Evolutionary conservation across 2,888 invertebrate species (phyloP), one percentile per base, ranked within the genome.

Genomic region (Proisotoma minuta): DNA sequence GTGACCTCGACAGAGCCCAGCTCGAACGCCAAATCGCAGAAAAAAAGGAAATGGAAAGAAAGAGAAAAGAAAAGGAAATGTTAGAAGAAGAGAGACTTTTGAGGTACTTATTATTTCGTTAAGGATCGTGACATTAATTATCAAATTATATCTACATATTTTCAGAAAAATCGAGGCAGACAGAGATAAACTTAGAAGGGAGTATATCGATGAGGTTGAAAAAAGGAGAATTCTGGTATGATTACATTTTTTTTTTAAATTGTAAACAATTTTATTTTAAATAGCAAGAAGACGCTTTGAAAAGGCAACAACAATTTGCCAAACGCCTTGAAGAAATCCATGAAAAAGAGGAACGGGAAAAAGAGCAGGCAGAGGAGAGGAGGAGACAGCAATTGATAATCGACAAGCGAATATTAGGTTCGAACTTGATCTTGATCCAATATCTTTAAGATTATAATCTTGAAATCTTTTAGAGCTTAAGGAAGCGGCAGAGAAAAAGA

Each of bases 161-260:
- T n/a, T n/a, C n/a, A 64, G 67, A 27, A 72, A 67, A 64, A 71
- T 73, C 49, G 71, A 73, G 29, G 29, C 64, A 1, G 71, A 72
- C 39, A 57, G 73, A 23, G 73, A 71, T 28, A 72, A 72, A 48
- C 15, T 72, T 28, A 53, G 70, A 57, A 52, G 63, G 23, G 72
- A 72, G 50, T 72, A 71, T 57, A 22, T 69, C 0, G 68, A 72
- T n/a, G 71, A 73, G 59, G 60, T 68, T 15, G 63, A 70, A n/a
- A 66, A 65, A 50, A 22, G 67, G 43, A 61, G 59, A 52, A 54
- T 67, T 29, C 50, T 68, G 68, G 73, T 69, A 71, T 65, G 52
- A n/a, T n/a, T n/a, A n/a, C n/a, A n/a, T 28, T 18, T 22, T 26
- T 48, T 10, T 50, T 18, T 26, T 3, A 50, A 50, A 50, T 26